A percentile compares a stretch with the other conserved stretches of the same genome.
Conservation (phyloP, 2,888 invertebrate species). For the Drosophila affinis region DNA sequence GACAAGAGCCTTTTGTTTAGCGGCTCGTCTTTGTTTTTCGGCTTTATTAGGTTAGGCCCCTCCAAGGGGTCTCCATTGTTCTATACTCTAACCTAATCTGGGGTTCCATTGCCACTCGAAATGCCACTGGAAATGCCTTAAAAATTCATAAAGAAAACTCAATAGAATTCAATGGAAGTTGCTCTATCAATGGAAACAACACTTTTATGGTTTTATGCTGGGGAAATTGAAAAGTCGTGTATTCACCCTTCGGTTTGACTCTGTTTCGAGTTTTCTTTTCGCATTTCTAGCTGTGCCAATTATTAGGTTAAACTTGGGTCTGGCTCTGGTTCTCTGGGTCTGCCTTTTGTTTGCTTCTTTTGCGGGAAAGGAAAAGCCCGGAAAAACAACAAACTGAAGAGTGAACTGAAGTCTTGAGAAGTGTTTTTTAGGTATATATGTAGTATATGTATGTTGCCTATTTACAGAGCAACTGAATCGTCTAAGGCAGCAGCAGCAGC, state of each 20-base stretch:
- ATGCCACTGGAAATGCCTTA: too few species aligned
- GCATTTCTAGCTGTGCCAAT: slow-evolving; percentile 24
- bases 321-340: slow-evolving; percentile 5
- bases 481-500: slow-evolving; percentile 77
- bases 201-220: neutral
- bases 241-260: neutral
- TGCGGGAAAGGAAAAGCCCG: slow-evolving; percentile 7
- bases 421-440: neutral
- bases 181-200: neutral
- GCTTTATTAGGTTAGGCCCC: slow-evolving; percentile 74
- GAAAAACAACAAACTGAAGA: slow-evolving; percentile 4
- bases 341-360: slow-evolving; percentile 35
- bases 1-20: slow-evolving; percentile 65
- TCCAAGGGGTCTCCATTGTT: slow-evolving; percentile 26
- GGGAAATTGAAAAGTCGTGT: neutral
- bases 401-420: slow-evolving; percentile 36
- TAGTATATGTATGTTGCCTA: slow-evolving; percentile 15
- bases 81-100: slow-evolving; percentile 14
- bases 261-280: neutral
- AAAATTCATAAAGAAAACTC: neutral
- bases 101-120: neutral
- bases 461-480: slow-evolving; percentile 83
- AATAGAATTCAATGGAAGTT: neutral
- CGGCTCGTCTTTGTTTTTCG: slow-evolving; percentile 70
- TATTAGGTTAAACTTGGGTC: slow-evolving; percentile 45